Evolutionary conservation across 2,888 invertebrate species (phyloP).

Genomic region (Hypercompe scribonia): DNA sequence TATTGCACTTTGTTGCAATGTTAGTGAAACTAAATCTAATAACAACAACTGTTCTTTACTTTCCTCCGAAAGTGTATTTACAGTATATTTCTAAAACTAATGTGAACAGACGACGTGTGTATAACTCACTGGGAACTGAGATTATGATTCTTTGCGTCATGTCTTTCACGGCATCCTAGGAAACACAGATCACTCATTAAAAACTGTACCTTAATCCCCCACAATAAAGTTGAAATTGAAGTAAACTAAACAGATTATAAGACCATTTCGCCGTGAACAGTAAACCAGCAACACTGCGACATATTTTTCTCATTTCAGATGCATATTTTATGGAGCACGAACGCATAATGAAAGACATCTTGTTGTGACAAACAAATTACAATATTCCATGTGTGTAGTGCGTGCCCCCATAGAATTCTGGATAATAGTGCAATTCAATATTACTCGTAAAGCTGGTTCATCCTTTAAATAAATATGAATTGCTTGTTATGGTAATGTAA

Average conservation of each 20-base stretch:
- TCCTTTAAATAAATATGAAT: constrained; percentile 42
- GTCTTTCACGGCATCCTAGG: constrained; percentile 45
- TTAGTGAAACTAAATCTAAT: constrained; percentile 44
- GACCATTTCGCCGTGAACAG: constrained; percentile 35
- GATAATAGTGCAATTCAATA: constrained; percentile 43
- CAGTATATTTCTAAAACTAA: constrained; percentile 80
- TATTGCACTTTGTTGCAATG: constrained; percentile 17
- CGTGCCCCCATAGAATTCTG: constrained; percentile 53
- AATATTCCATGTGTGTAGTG: constrained; percentile 64
- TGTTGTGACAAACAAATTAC: constrained; percentile 77
- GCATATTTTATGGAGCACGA: constrained; percentile 83
- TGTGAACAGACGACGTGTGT: constrained; percentile 76
- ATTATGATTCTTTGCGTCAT: constrained; percentile 75
- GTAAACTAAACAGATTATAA: constrained; percentile 16
- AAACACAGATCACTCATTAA: constrained; percentile 9
- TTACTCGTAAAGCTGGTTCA: constrained; percentile 40
- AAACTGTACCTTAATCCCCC: constrained; percentile 46
- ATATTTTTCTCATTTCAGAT: constrained; percentile 85
- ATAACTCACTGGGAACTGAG: constrained; percentile 72
- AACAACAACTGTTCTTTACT: constrained; percentile 43
- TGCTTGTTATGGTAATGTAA: constrained; percentile 43
- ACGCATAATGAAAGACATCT: constrained; percentile 81
- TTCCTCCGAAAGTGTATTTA: constrained; percentile 60
- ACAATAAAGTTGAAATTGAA: constrained; percentile 44
- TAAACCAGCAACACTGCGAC: constrained; percentile 72